A percentile compares a stretch with the other conserved stretches of the same genome.
These are phyloP conservation scores for Struthidea cinerea DNA, from an alignment of 2,113 vertebrate genomes.

Conservation along the genomic window DNA sequence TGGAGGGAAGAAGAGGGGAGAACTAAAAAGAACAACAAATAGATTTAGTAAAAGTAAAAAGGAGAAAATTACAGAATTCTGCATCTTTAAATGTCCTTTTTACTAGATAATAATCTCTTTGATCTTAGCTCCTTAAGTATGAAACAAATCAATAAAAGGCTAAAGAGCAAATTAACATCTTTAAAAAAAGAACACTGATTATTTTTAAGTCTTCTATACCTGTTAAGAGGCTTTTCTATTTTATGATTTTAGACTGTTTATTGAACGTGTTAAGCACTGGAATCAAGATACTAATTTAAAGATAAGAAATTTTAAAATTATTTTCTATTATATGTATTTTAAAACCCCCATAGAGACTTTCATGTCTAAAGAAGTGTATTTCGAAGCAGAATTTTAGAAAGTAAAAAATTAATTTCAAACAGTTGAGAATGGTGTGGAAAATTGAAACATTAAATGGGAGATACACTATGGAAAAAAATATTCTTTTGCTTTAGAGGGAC, in stretches of 20 bases:
- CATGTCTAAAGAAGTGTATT: background rate
- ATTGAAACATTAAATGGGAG: background rate
- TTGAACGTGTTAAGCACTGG: background rate
- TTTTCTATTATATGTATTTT: background rate
- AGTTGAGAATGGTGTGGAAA: background rate
- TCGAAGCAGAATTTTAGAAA: background rate
- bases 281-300: background rate
- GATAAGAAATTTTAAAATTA: background rate
- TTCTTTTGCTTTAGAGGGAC: background rate
- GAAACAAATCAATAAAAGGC: background rate
- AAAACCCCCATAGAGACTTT: background rate
- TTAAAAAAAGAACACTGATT: background rate
- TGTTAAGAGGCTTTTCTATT: background rate
- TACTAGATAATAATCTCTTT: background rate
- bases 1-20: background rate
- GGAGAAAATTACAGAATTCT: background rate
- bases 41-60: background rate
- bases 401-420: background rate
- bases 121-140: background rate
- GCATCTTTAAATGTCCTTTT: background rate
- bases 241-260: background rate
- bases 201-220: background rate
- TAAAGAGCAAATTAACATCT: background rate
- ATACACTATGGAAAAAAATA: background rate
- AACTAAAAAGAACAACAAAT: background rate